A percentile compares a stretch with the other conserved stretches of the same genome.
These are phyloP conservation scores for Eremophila alpestris DNA, from an alignment of 2,797 vertebrate genomes.

Conservation along the genomic window DNA sequence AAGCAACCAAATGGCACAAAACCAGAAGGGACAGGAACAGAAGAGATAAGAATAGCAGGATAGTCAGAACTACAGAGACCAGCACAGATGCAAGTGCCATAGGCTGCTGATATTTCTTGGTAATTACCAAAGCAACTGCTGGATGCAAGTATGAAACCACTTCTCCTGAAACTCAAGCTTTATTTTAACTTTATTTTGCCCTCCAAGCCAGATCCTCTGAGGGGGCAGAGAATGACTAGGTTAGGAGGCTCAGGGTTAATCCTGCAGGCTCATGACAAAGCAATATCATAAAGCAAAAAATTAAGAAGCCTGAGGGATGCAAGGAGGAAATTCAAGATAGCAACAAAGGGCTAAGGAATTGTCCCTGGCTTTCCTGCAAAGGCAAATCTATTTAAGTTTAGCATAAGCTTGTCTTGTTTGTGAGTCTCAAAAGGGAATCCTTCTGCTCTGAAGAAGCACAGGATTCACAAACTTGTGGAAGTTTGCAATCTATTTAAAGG, in stretches of 20 bases:
- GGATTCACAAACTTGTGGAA: constrained; percentile 25
- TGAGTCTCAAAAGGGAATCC: constrained; percentile 42
- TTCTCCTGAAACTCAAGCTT: background rate
- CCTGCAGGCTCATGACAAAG: background rate
- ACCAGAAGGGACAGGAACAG: background rate
- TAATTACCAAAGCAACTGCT: constrained; percentile 6
- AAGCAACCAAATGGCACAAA: constrained; percentile 7
- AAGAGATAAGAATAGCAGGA: background rate
- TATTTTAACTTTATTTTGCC: background rate
- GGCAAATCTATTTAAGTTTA: constrained; percentile 52
- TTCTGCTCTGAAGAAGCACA: constrained; percentile 11
- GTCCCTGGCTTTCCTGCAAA: background rate
- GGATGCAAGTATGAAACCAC: background rate
- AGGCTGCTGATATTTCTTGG: background rate
- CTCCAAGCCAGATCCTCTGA: background rate
- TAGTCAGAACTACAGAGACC: background rate
- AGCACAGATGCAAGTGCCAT: background rate
- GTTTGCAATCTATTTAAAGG: constrained; percentile 38
- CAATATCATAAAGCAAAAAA: constrained; percentile 25
- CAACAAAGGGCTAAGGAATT: constrained; percentile 29
- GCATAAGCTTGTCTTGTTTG: constrained; percentile 43
- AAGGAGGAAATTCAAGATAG: constrained; percentile 52
- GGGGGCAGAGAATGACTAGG: background rate
- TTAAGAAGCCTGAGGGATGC: constrained; percentile 19
- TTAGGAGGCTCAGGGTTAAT: constrained; percentile 46